Conservation (phyloP, 2,797 vertebrate species). For the Trachops cirrhosus region DNA sequence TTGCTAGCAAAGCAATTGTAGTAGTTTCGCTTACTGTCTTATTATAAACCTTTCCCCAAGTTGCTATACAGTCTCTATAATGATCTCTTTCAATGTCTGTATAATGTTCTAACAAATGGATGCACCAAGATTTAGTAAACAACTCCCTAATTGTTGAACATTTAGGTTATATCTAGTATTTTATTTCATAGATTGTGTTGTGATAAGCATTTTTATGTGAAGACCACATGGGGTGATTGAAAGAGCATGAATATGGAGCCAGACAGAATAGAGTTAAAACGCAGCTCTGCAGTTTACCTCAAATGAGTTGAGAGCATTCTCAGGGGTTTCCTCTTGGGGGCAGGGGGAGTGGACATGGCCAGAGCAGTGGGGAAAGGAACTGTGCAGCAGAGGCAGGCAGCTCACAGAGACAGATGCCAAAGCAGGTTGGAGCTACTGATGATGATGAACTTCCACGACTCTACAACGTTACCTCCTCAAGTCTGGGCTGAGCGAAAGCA, state of each 20-base stretch:
- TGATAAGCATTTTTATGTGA: constrained; percentile 63
- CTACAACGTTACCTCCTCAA: background rate
- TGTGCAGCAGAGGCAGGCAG: background rate
- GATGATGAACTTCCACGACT: background rate
- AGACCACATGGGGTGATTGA: constrained; percentile 27
- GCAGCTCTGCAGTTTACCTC: background rate
- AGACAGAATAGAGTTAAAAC: constrained; percentile 13
- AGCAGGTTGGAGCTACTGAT: background rate
- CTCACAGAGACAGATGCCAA: background rate
- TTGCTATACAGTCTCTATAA: constrained; percentile 58
- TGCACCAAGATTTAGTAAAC: constrained; percentile 60
- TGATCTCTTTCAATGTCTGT: constrained; percentile 70
- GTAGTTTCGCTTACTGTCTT: constrained; percentile 52
- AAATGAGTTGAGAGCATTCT: background rate
- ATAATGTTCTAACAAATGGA: constrained; percentile 73
- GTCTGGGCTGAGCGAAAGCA: background rate
- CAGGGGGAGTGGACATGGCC: background rate
- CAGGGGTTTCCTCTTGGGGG: background rate
- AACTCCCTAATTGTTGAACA: constrained; percentile 65
- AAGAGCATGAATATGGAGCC: background rate
- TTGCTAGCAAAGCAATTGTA: constrained; percentile 51
- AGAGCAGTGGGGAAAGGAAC: background rate
- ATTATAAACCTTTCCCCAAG: constrained; percentile 68
- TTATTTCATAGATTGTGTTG: constrained; percentile 50
- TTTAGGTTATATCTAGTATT: constrained; percentile 60